These are phyloP conservation scores for Crossocerus cetratus DNA, from an alignment of 2,888 invertebrate species.

Conservation along the genomic window DNA sequence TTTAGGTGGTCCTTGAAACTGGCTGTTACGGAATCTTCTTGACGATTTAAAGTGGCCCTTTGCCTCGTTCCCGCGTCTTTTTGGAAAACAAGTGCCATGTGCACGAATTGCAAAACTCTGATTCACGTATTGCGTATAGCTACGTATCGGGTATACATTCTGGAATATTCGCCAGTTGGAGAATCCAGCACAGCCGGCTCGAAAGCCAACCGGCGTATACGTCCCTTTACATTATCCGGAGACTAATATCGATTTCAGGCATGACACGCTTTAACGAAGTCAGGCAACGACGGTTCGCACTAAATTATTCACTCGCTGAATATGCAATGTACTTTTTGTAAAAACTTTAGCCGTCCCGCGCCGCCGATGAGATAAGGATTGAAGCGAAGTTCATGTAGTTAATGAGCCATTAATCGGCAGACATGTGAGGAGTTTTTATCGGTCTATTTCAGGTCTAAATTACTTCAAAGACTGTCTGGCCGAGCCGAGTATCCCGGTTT, in stretches of 20 bases:
- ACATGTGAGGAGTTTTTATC: background rate
- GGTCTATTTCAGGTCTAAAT: conserved; percentile 83
- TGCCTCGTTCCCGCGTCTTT: too few relatives aligned
- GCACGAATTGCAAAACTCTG: too few relatives aligned
- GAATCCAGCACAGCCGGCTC: too few relatives aligned
- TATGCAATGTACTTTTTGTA: conserved; percentile 28
- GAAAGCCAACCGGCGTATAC: background rate
- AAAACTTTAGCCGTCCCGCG: conserved; percentile 9
- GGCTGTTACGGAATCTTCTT: too few relatives aligned
- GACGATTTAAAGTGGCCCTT: too few relatives aligned
- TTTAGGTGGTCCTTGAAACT: too few relatives aligned
- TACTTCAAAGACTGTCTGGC: conserved; percentile 88
- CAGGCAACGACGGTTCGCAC: conserved; percentile 43
- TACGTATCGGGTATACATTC: too few relatives aligned
- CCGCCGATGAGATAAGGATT: background rate
- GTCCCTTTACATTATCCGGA: conserved; percentile 37
- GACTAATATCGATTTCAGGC: conserved; percentile 49
- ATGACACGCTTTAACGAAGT: conserved; percentile 39
- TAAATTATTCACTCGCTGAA: conserved; percentile 53
- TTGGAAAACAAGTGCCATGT: too few relatives aligned
- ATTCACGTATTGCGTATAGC: too few relatives aligned
- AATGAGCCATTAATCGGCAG: background rate
- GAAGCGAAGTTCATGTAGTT: background rate
- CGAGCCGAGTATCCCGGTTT: conserved; percentile 87
- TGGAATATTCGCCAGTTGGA: too few relatives aligned